These are phyloP conservation scores for Hydractinia symbiolongicarpus DNA, from an alignment of 30 jellyfish, hydroid and myxozoan species.

Conservation along the genomic window DNA sequence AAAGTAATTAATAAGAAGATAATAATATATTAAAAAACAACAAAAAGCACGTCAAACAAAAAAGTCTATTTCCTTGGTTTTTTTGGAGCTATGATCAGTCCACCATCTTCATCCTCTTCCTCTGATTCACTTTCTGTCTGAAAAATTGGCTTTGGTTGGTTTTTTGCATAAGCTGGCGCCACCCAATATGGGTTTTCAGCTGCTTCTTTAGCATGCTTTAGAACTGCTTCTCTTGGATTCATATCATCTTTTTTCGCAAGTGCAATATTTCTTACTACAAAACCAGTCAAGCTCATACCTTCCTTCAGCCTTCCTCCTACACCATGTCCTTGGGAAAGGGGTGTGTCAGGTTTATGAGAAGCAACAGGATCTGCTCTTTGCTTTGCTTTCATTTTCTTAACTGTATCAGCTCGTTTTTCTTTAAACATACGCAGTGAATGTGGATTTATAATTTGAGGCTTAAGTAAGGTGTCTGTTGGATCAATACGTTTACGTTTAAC, in stretches of 20 bases:
- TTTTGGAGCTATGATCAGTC: not conserved
- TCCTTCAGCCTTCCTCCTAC: conserved; percentile 83
- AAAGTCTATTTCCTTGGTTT: not conserved
- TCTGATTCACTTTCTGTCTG: conserved; percentile 38
- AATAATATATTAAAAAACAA: no score
- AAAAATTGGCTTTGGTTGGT: conserved; percentile 52
- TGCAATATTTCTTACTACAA: conserved; percentile 81
- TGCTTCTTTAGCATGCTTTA: conserved; percentile 94
- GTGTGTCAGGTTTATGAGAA: conserved; percentile 96
- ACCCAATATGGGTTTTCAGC: conserved; percentile 87
- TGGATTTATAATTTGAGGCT: conserved; percentile 75
- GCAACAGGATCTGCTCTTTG: conserved; percentile 69
- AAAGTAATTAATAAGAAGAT: no score
- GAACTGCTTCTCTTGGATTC: conserved; percentile 91
- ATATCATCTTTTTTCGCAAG: conserved; percentile 71
- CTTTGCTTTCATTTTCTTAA: conserved; percentile 77
- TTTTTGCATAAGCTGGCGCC: conserved; percentile 81
- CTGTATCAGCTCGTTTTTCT: conserved; percentile 72
- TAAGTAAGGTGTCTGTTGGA: conserved; percentile 70
- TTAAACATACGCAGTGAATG: conserved; percentile 80
- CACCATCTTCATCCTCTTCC: conserved; percentile 43
- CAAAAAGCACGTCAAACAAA: no score
- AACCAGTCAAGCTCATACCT: conserved; percentile 95
- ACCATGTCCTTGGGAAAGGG: conserved; percentile 55
- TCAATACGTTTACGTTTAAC: conserved; percentile 68